Conservation (phyloP, 2,888 invertebrate species). For the Plagiodera versicolora region DNA sequence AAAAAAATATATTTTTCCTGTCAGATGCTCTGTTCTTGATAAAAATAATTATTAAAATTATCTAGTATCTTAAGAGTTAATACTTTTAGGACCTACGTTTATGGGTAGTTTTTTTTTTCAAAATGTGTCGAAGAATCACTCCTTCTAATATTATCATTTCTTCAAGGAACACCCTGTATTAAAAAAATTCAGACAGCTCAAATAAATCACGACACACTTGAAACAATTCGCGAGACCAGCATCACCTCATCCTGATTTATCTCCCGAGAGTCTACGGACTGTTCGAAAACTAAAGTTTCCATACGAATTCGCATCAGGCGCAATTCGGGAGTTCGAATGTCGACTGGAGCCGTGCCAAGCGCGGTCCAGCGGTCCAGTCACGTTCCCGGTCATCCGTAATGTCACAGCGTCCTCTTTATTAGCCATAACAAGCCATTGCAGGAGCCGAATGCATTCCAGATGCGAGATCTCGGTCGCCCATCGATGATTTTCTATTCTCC, state of each 20-base stretch:
- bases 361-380: conserved; percentile 43
- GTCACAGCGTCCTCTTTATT: conserved; percentile 48
- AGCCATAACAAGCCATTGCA: conserved; percentile 47
- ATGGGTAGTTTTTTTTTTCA: too few species aligned
- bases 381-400: conserved; percentile 47
- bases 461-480: conserved; percentile 35
- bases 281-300: conserved; percentile 1
- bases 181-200: too few species aligned
- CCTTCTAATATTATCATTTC: too few species aligned
- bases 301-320: conserved; percentile 10
- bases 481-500: conserved; percentile 27
- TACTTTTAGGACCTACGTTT: too few species aligned
- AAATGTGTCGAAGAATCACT: too few species aligned
- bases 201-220: neutral
- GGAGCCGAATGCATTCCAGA: conserved; percentile 46
- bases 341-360: conserved; percentile 40
- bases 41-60: too few species aligned
- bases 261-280: neutral
- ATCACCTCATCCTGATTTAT: neutral
- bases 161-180: neutral
- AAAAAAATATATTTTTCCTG: too few species aligned
- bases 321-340: conserved; percentile 32
- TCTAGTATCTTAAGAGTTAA: too few species aligned
- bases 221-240: neutral
- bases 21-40: too few species aligned